Conservation (phyloP, 2,888 invertebrate genomes). For the Pammene fasciana region DNA sequence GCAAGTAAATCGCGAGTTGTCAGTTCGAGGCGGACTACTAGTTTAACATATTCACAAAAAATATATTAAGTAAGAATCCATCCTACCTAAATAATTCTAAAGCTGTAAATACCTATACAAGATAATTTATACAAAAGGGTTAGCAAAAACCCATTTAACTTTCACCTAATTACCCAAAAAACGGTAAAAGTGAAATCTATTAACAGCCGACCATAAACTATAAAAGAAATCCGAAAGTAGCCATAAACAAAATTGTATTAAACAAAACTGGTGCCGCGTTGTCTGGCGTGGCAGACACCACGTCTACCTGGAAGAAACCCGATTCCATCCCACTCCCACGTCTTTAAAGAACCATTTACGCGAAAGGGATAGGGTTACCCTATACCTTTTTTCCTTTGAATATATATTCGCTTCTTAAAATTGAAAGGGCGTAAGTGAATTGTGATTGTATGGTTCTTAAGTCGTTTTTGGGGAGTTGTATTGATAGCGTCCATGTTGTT, state of each 20-base stretch:
- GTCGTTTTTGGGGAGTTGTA: constrained; percentile 44
- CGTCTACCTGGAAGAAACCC: constrained; percentile 28
- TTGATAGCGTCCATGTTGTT: constrained; percentile 70
- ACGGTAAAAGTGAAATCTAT: constrained; percentile 29
- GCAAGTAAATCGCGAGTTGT: too few relatives aligned
- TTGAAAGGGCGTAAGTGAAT: constrained; percentile 1
- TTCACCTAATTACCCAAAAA: constrained; percentile 18
- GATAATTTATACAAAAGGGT: not conserved
- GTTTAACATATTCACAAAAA: too few relatives aligned
- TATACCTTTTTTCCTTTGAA: constrained; percentile 26
- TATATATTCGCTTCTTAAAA: not conserved
- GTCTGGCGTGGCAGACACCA: constrained; percentile 17
- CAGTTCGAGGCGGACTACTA: too few relatives aligned
- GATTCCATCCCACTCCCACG: constrained; percentile 47
- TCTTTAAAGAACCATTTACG: constrained; percentile 63
- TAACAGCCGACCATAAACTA: constrained; percentile 14
- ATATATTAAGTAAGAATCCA: too few relatives aligned
- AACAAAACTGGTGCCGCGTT: constrained; percentile 25
- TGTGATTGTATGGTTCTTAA: not conserved
- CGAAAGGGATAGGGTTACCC: not conserved
- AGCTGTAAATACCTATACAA: too few relatives aligned
- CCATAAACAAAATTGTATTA: constrained; percentile 29
- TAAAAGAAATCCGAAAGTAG: constrained; percentile 47
- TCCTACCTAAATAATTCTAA: too few relatives aligned
- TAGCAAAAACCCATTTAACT: not conserved